A percentile compares a stretch with the other conserved stretches of the same genome.
phyloP scores from a whole-genome alignment of 1,140 invertebrate genomes.

The Anastatus disparis region DNA sequence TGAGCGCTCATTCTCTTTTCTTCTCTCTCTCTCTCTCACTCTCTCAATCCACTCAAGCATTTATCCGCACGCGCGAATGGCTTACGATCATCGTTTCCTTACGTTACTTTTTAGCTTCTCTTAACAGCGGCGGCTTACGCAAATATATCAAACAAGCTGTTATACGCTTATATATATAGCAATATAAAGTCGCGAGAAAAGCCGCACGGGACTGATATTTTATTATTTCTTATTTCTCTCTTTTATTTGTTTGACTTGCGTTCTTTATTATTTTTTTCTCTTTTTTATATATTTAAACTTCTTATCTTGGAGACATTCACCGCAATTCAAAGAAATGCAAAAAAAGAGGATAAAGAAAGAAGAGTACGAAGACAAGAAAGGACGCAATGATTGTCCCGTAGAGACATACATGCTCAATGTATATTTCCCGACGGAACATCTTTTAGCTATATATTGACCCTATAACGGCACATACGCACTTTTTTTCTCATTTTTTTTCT shows the following conservation, averaged over 20 bases:
- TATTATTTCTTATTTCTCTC: background rate
- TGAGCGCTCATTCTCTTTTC: slow-evolving; percentile 1
- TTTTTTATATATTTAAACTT: slow-evolving; percentile 42
- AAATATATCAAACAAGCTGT: slow-evolving; percentile 49
- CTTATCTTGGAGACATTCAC: slow-evolving; percentile 36
- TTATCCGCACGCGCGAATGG: slow-evolving; percentile 31
- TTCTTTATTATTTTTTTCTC: background rate
- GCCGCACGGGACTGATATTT: slow-evolving; percentile 11
- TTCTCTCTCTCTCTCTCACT: slow-evolving; percentile 12
- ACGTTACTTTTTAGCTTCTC: slow-evolving; percentile 46
- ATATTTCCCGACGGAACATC: slow-evolving; percentile 32
- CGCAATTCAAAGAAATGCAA: background rate
- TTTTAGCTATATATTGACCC: too few relatives aligned
- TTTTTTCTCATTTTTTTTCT: slow-evolving; percentile 32
- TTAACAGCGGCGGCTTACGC: slow-evolving; percentile 40
- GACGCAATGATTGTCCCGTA: slow-evolving; percentile 16
- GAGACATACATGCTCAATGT: slow-evolving; percentile 11
- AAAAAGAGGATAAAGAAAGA: slow-evolving; percentile 10
- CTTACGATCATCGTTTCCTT: slow-evolving; percentile 25
- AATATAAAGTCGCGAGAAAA: slow-evolving; percentile 23
- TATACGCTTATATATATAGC: too few relatives aligned
- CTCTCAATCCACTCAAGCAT: slow-evolving; percentile 27
- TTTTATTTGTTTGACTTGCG: background rate
- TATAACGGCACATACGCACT: slow-evolving; percentile 32
- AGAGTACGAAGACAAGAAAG: slow-evolving; percentile 5